Percentiles rank a stretch among this genome's conserved stretches.
Evolutionary conservation across 2,888 invertebrate genomes (phyloP).

Genomic region (Eupithecia inturbata): DNA sequence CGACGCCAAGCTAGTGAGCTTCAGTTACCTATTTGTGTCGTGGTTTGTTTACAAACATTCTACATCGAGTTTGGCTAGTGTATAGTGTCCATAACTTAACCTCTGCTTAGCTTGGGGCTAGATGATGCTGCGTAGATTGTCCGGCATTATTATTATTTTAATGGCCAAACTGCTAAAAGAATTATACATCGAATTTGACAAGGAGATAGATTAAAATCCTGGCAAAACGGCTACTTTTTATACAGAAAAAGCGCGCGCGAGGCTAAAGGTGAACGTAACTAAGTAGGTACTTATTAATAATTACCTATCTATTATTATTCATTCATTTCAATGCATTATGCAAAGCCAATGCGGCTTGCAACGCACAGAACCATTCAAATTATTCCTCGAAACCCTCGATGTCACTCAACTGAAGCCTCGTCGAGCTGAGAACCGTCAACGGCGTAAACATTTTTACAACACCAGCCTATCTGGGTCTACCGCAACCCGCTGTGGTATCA

Average conservation of each 20-base stretch:
- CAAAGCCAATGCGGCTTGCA: constrained; percentile 20
- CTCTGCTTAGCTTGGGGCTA: too few species aligned
- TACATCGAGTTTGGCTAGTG: too few species aligned
- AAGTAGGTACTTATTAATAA: too few species aligned
- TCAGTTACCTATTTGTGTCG: too few species aligned
- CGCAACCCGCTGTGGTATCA: constrained; percentile 10
- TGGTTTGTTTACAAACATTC: too few species aligned
- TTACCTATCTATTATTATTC: background rate
- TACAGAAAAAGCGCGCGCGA: background rate
- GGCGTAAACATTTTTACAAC: constrained; percentile 52
- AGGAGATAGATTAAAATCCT: background rate
- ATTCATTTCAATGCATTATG: background rate
- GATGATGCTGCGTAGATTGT: too few species aligned
- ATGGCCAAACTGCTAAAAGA: too few species aligned
- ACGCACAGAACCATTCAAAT: constrained; percentile 36
- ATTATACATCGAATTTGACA: too few species aligned
- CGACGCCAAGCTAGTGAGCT: too few species aligned
- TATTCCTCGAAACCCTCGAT: constrained; percentile 38
- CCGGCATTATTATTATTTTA: too few species aligned
- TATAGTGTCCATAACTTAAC: too few species aligned
- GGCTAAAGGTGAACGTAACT: background rate
- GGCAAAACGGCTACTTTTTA: background rate
- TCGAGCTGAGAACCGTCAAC: constrained; percentile 49
- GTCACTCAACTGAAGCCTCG: constrained; percentile 50
- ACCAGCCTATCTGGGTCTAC: constrained; percentile 40